Evolutionary conservation across 2,113 vertebrate genomes (phyloP).

Genomic region (Sprattus sprattus): DNA sequence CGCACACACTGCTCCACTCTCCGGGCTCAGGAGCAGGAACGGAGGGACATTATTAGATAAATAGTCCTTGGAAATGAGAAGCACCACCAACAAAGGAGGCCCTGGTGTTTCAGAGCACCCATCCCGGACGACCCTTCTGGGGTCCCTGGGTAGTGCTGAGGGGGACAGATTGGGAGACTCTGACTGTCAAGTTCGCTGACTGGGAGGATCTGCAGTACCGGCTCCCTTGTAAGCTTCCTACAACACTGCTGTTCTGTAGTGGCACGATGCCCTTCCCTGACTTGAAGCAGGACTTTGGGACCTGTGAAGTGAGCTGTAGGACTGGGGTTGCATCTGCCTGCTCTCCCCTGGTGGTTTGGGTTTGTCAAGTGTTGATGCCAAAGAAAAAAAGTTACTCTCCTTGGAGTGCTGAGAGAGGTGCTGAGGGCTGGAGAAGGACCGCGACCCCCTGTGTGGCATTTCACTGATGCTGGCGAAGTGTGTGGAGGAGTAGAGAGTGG

Average conservation of each 20-base stretch:
- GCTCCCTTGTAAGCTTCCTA: background rate
- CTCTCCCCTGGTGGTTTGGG: background rate
- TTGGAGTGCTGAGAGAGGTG: background rate
- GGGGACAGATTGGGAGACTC: constrained; percentile 53
- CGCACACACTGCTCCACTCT: constrained; percentile 26
- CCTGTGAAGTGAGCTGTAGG: constrained; percentile 20
- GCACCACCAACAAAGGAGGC: constrained; percentile 51
- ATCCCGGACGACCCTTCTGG: constrained; percentile 44
- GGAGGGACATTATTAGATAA: constrained; percentile 57
- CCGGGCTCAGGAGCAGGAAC: constrained; percentile 38
- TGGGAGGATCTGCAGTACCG: background rate
- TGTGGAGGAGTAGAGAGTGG: too few species aligned
- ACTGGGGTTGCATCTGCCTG: constrained; percentile 16
- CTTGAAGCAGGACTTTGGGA: background rate
- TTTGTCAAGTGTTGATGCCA: background rate
- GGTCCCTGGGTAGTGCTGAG: constrained; percentile 55
- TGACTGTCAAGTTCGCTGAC: constrained; percentile 49
- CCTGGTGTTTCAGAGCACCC: constrained; percentile 37
- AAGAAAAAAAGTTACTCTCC: background rate
- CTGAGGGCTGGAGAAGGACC: background rate
- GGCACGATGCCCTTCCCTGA: background rate
- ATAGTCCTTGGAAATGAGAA: constrained; percentile 55
- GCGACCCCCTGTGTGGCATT: background rate
- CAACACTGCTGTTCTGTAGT: background rate
- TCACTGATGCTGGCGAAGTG: too few species aligned